Evolutionary conservation across 2,888 invertebrate species (phyloP).

Genomic region (Catocala nupta): DNA sequence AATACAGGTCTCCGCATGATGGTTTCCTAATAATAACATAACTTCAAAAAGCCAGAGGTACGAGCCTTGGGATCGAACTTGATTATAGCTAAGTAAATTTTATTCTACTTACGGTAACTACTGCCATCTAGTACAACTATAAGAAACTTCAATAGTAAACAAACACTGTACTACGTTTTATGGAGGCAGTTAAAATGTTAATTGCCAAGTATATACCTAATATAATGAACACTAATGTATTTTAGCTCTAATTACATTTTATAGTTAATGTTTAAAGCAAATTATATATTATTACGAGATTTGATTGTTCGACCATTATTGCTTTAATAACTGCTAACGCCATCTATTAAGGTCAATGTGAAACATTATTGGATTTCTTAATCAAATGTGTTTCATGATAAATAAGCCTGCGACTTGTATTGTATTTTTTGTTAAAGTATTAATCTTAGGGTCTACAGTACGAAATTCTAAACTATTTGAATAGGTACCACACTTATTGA

Average conservation of each 20-base stretch:
- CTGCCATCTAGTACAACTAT: constrained; percentile 38
- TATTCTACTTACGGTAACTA: not conserved
- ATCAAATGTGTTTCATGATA: not conserved
- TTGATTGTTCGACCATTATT: not conserved
- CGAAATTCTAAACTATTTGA: too few relatives aligned
- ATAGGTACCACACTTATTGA: too few relatives aligned
- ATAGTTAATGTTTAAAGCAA: not conserved
- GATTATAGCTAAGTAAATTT: not conserved
- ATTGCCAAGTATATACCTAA: not conserved
- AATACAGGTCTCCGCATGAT: too few relatives aligned
- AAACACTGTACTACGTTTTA: constrained; percentile 14
- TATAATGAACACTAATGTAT: not conserved
- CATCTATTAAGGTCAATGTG: constrained; percentile 10
- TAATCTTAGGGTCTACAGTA: too few relatives aligned
- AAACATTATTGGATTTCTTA: constrained; percentile 2
- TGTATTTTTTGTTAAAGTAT: too few relatives aligned
- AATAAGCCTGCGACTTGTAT: too few relatives aligned
- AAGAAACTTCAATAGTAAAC: constrained; percentile 40
- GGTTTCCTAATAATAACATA: too few relatives aligned
- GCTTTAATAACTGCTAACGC: constrained; percentile 7
- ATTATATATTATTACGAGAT: not conserved
- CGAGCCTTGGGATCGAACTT: not conserved
- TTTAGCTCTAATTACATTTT: not conserved
- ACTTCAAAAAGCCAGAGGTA: not conserved
- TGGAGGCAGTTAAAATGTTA: not conserved